These are phyloP conservation scores for Volucella inanis DNA, from an alignment of 2,888 invertebrate genomes.

Conservation along the genomic window DNA sequence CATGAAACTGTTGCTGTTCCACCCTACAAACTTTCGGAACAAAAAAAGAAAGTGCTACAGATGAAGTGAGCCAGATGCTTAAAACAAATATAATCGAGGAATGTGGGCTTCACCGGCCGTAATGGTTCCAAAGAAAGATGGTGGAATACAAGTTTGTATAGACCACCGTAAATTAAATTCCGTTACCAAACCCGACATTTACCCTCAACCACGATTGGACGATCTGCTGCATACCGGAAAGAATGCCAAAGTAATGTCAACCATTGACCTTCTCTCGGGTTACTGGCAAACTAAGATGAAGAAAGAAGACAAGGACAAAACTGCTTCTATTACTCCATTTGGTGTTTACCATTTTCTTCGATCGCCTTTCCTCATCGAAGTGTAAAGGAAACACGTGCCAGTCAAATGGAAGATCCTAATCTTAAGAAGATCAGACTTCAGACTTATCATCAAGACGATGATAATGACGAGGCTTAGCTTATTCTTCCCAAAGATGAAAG, in stretches of 20 bases:
- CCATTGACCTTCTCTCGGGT: constrained; percentile 79
- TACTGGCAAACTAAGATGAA: constrained; percentile 79
- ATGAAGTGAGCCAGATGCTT: constrained; percentile 78
- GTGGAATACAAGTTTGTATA: constrained; percentile 77
- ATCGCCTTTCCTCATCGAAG: too few relatives aligned
- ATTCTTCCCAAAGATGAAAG: too few relatives aligned
- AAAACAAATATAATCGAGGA: constrained; percentile 79
- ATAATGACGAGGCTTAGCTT: too few relatives aligned
- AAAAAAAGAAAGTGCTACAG: constrained; percentile 60
- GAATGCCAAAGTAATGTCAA: constrained; percentile 77
- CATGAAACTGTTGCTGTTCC: constrained; percentile 78
- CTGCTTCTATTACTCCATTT: constrained; percentile 79
- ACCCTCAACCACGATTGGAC: constrained; percentile 81
- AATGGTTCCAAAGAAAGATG: constrained; percentile 80
- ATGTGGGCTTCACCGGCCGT: constrained; percentile 79
- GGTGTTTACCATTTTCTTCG: too few relatives aligned
- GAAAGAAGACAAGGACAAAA: constrained; percentile 78
- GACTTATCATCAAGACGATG: too few relatives aligned
- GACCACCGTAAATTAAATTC: constrained; percentile 78
- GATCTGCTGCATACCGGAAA: constrained; percentile 80
- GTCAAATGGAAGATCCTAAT: too few relatives aligned
- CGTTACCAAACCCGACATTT: constrained; percentile 77
- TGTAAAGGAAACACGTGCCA: too few relatives aligned
- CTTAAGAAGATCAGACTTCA: too few relatives aligned
- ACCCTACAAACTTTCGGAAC: constrained; percentile 78